Evolutionary conservation across 2,888 invertebrate species (phyloP), one percentile per base, ranked within the genome.

Genomic region (Julus scandinavius): DNA sequence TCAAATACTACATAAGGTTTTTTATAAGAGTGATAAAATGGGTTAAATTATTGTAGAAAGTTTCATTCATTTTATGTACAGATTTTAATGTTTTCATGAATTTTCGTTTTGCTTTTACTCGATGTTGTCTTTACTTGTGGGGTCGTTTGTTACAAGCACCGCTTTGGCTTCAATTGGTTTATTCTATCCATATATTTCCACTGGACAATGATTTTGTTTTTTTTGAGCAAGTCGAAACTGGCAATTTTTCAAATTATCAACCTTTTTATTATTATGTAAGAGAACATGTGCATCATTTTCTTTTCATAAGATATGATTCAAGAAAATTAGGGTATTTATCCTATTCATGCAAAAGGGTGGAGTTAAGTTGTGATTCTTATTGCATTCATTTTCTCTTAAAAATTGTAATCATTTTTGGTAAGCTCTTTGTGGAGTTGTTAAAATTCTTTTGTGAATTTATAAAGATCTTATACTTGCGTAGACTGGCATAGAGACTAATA

Each of bases 31-130:
- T 80, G 80, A 80, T 85, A 85, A 45, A 49, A 29, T 85, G 85
- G 85, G 85, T 85, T 85, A 85, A 85, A 85, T 85, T 85, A 85
- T 85, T 85, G 50, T 85, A 85, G 85, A 49, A 85, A 85, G 80
- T 85, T 45, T 85, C 85, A 85, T 85, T 45, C 50, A 45, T 45
- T 85, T 50, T 85, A 29, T 85, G 85, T 85, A 85, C 85, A 85
- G 85, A 85, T 85, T 45, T 85, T 85, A 85, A 45, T 85, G 49
- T 40, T 80, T 80, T 29, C 80, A 29, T 85, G 49, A 85, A 29
- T 9, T 45, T 85, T 54, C 17, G 13, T 17, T 85, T 45, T 49
- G 49, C 50, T 49, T 85, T 20, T 15, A 85, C 85, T 45, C 6
- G 85, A 45, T 20, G 45, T 85, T 38, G 80, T 80, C 11, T 80